Percentiles rank a stretch among this genome's conserved stretches.
These are phyloP conservation scores for Coracopsis vasa DNA, from an alignment of 2,113 vertebrate genomes.

Conservation along the genomic window DNA sequence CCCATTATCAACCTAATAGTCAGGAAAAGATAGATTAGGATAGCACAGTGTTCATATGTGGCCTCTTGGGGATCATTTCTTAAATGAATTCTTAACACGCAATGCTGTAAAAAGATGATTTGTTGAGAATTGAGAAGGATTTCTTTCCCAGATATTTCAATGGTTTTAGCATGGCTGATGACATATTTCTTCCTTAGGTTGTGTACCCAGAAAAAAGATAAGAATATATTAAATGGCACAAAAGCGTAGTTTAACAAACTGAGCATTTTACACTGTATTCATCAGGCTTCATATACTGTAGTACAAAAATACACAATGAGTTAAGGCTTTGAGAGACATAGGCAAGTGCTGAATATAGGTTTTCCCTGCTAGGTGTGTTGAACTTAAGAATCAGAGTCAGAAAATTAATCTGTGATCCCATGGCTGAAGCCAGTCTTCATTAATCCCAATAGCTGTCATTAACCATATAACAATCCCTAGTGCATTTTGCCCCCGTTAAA, in stretches of 20 bases:
- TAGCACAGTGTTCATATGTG: conserved; percentile 17
- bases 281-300: neutral
- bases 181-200: conserved; percentile 6
- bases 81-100: conserved; percentile 39
- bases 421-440: neutral
- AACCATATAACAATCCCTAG: neutral
- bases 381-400: neutral
- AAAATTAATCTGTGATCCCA: neutral
- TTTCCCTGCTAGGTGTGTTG: neutral
- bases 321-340: neutral
- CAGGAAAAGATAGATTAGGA: conserved; percentile 68
- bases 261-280: neutral
- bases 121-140: neutral
- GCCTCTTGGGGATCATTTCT: conserved; percentile 51
- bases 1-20: conserved; percentile 68
- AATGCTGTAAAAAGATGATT: conserved; percentile 49
- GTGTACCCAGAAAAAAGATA: neutral
- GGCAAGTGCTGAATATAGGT: neutral
- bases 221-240: neutral
- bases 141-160: conserved; percentile 23
- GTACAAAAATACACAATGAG: neutral
- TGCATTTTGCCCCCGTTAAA: neutral
- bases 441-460: neutral
- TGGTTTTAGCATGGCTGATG: conserved; percentile 24
- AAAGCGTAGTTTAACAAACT: neutral